Base-by-base conservation (phyloP, 2,113 vertebrate species). In the Natator depressus region DNA sequence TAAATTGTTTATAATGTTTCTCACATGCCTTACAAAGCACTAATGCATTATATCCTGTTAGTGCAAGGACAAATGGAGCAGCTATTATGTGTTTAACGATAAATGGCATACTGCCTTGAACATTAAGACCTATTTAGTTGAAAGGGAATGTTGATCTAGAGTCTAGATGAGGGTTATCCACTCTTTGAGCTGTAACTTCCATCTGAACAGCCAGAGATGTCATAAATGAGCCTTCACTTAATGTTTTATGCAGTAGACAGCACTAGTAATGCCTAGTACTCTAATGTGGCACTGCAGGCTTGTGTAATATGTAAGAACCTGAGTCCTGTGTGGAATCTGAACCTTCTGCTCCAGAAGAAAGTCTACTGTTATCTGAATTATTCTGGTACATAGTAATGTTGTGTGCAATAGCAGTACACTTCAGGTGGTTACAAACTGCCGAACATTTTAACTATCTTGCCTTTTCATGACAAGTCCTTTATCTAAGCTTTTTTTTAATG, bases 251-350 rank as follows among this genome's bases (percentile, higher is more conserved):
- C 10, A 42, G 19, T 78, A 83, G 25, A 17, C 78, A 20, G 4
- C 31, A 14, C 0, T 76, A 27, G 10, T 47, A 46, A 69, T 24
- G 17, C 47, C 2, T 72, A 50, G 16, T 50, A 31, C 29, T 14
- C 5, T 72, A 31, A 57, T 92, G 20, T 49, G 91, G 25, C 55
- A 80, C 0, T 84, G 5, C 17, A 82, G 17, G 4, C 20, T 49
- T 38, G 2, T 85, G 0, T 75, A 81, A 35, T 46, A 1, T 2
- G 1, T 27, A 54, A 80, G 75, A 84, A 10, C 69, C 8, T 8
- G 35, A 91, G 65, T 38, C 35, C 19, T n/a, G 35, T 47, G 24
- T 47, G 90, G 57, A 80, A 87, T 93, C 81, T 80, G 4, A 88
- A 76, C 24, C 2, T 88, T 75, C 65, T 94, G 11, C 54, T 93